Evolutionary conservation across 2,888 invertebrate genomes (phyloP), one percentile per base, ranked within the genome.

Genomic region (Sialis lutaria): DNA sequence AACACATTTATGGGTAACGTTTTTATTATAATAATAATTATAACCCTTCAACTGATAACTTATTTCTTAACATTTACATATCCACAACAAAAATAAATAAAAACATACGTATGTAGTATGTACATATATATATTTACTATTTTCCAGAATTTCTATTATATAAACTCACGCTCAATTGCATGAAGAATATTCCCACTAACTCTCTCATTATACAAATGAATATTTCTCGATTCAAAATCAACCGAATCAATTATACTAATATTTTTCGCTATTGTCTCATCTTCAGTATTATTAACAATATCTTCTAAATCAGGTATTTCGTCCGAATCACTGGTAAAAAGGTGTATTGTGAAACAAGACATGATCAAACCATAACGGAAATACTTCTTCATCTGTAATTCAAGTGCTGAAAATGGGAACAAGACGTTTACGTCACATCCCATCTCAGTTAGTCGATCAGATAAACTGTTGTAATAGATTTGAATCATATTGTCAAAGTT

Each of bases 391-490:
- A 61, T 54, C 45, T 64, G 61, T 13, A 51, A 44, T 32, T 51
- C 33, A 22, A 62, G 51, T 9, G 44, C 51, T 8, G 53, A 51
- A 13, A 54, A 58, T 0, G 64, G 59, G 48, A 59, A 62, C 4
- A 62, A 34, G 30, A 51, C 46, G 2, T 55, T 48, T 1, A 59
- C 48, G 48, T 60, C 53, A 22, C 55, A 54, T 4, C 57, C 57
- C 37, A 57, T 55, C 45, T 52, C 45, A 44, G 40, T 33, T 4
- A 62, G 50, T 45, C 50, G 51, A 4, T 50, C 48, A 1, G 53
- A 53, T 13, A 64, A 51, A 6, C 57, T 56, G 13, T 57, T 49
- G 50, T 64, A 53, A 50, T 65, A 64, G 10, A 57, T 50, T 32
- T 55, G 48, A 6, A 64, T 49, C 32, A 58, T 55, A 22, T 56